A percentile compares a stretch with the other conserved stretches of the same genome.
These are phyloP conservation scores for Porites australiensis DNA, from an alignment of 64 coral and sea anemone species.

Conservation along the genomic window DNA sequence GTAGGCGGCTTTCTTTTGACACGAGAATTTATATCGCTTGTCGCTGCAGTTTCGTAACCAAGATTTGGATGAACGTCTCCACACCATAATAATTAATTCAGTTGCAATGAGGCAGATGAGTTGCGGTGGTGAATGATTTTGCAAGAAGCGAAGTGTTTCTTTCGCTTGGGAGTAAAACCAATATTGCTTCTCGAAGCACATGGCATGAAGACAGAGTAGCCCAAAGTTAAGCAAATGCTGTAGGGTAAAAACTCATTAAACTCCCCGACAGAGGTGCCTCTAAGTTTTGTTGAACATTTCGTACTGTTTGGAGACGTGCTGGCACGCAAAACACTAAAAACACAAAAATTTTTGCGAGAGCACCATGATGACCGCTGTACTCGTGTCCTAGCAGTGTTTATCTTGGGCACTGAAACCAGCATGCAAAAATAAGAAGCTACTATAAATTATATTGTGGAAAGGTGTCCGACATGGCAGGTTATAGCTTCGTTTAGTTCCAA, in stretches of 20 bases:
- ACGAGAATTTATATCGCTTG: background rate
- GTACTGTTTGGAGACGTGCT: background rate
- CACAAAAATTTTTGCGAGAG: conserved; percentile 7
- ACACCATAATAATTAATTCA: conserved; percentile 47
- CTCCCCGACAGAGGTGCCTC: background rate
- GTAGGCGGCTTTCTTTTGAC: conserved; percentile 28
- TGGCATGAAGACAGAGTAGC: conserved; percentile 16
- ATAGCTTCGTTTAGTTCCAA: no score
- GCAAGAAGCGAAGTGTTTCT: conserved; percentile 38
- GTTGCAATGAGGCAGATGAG: conserved; percentile 56
- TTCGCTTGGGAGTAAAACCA: conserved; percentile 19
- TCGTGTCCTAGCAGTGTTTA: no score
- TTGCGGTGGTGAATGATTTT: conserved; percentile 51
- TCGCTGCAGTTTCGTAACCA: conserved; percentile 26
- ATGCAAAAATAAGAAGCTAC: no score
- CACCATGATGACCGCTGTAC: background rate
- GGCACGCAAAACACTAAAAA: background rate
- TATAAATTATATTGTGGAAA: no score
- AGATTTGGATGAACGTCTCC: conserved; percentile 59
- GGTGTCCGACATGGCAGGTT: no score
- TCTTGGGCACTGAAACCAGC: no score
- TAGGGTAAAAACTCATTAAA: background rate
- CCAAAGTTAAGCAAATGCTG: background rate
- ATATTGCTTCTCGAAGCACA: conserved; percentile 34
- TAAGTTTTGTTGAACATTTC: conserved; percentile 6